These are phyloP conservation scores for Phrixothrix hirtus DNA, from an alignment of 2,888 invertebrate species.

Conservation along the genomic window DNA sequence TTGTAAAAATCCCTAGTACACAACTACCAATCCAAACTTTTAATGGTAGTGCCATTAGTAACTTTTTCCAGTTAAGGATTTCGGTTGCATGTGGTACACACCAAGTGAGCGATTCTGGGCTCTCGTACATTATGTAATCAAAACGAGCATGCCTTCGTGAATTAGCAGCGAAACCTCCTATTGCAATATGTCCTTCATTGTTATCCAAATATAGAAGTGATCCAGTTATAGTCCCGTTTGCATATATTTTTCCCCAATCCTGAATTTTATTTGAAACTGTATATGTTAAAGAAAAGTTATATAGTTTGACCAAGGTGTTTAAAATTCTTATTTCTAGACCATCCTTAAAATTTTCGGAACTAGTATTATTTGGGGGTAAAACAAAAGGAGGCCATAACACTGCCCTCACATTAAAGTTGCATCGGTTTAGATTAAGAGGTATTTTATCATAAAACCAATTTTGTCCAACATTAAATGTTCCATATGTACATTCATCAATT, in stretches of 20 bases:
- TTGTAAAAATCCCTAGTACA: constrained; percentile 10
- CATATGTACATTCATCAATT: constrained; percentile 39
- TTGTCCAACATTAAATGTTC: constrained; percentile 18
- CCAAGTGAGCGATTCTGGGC: constrained; percentile 46
- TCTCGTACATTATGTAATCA: constrained; percentile 45
- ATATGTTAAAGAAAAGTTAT: constrained; percentile 41
- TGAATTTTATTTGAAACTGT: constrained; percentile 29
- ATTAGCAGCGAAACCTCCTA: constrained; percentile 46
- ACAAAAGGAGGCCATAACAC: constrained; percentile 48
- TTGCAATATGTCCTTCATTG: constrained; percentile 43
- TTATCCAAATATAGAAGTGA: constrained; percentile 39
- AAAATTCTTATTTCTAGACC: constrained; percentile 43
- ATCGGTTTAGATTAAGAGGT: constrained; percentile 44
- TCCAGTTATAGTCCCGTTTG: constrained; percentile 40
- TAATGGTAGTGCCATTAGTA: constrained; percentile 27
- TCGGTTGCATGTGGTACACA: constrained; percentile 46
- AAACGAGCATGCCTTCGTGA: constrained; percentile 38
- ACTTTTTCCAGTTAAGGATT: constrained; percentile 35
- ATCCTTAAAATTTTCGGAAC: constrained; percentile 6
- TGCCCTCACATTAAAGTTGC: constrained; percentile 44
- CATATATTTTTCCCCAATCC: constrained; percentile 38
- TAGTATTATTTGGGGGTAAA: constrained; percentile 33
- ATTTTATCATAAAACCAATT: constrained; percentile 44
- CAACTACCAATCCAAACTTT: constrained; percentile 29
- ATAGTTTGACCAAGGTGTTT: constrained; percentile 37